Conservation (phyloP, 2,797 vertebrate species). For the Mareca penelope region DNA sequence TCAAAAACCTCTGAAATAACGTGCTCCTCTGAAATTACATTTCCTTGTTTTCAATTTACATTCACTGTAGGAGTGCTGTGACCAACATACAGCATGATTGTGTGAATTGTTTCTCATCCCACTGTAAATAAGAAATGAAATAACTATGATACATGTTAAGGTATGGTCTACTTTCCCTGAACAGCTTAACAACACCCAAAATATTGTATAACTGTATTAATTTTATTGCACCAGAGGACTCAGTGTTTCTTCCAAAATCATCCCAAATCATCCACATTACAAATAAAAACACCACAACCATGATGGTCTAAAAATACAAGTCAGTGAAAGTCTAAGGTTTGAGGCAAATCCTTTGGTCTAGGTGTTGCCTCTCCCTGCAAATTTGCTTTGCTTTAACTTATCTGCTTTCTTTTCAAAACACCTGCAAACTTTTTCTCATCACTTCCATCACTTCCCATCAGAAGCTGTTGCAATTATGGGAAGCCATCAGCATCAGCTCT, state of each 20-base stretch:
- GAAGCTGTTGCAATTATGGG: not conserved
- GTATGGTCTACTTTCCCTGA: not conserved
- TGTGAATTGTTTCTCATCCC: not conserved
- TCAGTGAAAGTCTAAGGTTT: not conserved
- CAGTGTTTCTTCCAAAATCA: not conserved
- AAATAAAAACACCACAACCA: not conserved
- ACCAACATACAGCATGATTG: not conserved
- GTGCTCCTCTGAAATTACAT: not conserved
- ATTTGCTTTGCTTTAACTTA: not conserved
- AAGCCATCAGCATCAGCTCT: not conserved
- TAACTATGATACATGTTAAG: rapidly evolving
- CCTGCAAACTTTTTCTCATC: not conserved
- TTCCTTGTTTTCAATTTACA: not conserved
- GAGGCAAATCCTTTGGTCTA: not conserved
- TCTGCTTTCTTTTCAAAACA: not conserved
- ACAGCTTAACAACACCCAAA: not conserved
- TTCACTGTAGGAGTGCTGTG: not conserved
- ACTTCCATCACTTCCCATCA: not conserved
- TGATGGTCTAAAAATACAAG: rapidly evolving
- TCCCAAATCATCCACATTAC: rapidly evolving
- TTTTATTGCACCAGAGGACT: not conserved
- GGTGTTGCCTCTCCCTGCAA: not conserved
- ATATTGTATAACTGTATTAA: not conserved
- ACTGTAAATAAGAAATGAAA: not conserved
- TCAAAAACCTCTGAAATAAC: not conserved